phyloP scores from a whole-genome alignment of 2,888 invertebrate genomes.

The Myopa testacea region DNA sequence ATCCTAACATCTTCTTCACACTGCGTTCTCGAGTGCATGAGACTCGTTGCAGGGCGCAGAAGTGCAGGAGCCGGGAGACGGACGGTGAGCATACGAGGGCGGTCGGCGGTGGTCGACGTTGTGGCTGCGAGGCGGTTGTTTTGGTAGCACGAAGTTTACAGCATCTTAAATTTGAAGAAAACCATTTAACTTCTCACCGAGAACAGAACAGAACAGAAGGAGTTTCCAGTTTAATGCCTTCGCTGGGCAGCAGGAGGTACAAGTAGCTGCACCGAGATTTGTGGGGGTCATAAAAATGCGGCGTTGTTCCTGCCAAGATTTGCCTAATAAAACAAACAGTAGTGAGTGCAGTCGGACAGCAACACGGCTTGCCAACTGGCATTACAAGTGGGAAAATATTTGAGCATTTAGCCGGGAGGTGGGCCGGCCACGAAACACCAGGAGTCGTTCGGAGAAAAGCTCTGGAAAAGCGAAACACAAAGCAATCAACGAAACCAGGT shows the following conservation, averaged over 20 bases:
- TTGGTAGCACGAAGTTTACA: slow-evolving; percentile 32
- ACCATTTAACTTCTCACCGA: slow-evolving; percentile 13
- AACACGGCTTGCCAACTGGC: slow-evolving; percentile 1
- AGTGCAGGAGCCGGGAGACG: background rate
- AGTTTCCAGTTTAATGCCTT: slow-evolving; percentile 9
- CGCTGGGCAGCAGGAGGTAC: slow-evolving; percentile 5
- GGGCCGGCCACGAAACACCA: background rate
- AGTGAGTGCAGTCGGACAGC: background rate
- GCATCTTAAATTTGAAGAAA: slow-evolving; percentile 19
- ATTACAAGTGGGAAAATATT: slow-evolving; percentile 16
- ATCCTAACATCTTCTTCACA: slow-evolving; percentile 37
- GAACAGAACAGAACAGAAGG: slow-evolving; percentile 20
- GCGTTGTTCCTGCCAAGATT: slow-evolving; percentile 26
- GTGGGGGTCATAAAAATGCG: slow-evolving; percentile 30
- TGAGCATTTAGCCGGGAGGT: slow-evolving; percentile 6
- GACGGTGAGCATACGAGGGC: background rate
- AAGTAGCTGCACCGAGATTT: background rate
- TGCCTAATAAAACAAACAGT: slow-evolving; percentile 27
- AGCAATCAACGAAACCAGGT: no score
- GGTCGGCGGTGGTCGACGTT: background rate
- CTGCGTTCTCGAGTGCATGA: background rate
- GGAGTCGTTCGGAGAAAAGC: background rate
- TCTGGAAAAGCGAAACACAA: no score
- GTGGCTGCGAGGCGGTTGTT: background rate
- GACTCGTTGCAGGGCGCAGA: background rate